phyloP scores from a whole-genome alignment of 2,888 invertebrate genomes.

The Tryphoninae sp. region DNA sequence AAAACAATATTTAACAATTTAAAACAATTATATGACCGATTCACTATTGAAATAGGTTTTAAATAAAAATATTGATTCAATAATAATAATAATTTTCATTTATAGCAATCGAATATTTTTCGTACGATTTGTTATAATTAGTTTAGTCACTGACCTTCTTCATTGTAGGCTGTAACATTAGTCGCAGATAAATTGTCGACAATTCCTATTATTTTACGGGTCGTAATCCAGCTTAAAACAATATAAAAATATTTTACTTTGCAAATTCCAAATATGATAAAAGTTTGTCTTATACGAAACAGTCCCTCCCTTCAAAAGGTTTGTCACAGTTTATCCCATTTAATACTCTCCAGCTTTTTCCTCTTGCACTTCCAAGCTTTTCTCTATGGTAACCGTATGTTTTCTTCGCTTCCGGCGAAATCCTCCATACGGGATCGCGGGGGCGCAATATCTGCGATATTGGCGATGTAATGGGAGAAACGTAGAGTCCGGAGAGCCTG shows the following conservation, averaged over 20 bases:
- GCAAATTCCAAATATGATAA: not conserved
- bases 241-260: not conserved
- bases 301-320: not conserved
- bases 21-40: not conserved
- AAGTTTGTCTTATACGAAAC: not conserved
- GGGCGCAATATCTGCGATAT: constrained; percentile 70
- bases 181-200: not conserved
- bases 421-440: not conserved
- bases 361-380: constrained; percentile 1
- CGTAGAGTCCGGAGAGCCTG: constrained; percentile 68
- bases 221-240: not conserved
- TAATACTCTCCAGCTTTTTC: constrained; percentile 13
- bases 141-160: not conserved
- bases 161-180: not conserved
- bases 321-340: constrained; percentile 14
- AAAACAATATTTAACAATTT: no score
- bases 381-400: constrained; percentile 8
- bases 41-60: not conserved
- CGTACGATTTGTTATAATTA: no score
- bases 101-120: no score
- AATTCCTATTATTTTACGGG: not conserved
- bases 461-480: constrained; percentile 74
- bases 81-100: no score
- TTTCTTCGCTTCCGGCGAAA: constrained; percentile 16
- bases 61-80: not conserved